phyloP scores from a whole-genome alignment of 2,797 vertebrate species.

The Eidolon dupreanum region DNA sequence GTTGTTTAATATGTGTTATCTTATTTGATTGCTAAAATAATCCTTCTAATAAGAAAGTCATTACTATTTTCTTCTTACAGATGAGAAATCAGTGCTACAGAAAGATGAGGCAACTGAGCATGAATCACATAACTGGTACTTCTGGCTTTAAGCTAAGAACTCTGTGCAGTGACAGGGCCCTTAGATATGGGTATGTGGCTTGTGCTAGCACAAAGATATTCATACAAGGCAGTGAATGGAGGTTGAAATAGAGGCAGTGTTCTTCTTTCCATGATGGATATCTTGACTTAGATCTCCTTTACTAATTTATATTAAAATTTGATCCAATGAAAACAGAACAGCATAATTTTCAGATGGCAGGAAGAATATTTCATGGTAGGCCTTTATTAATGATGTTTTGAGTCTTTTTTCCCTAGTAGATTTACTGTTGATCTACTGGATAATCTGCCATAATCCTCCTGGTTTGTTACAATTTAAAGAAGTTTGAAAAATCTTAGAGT shows the following conservation, averaged over 20 bases:
- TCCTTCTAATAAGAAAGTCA: not conserved
- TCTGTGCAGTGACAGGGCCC: fast-evolving
- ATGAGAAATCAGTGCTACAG: not conserved
- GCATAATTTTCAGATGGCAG: not conserved
- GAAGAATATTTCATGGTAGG: not conserved
- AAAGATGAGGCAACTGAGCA: not conserved
- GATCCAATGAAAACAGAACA: not conserved
- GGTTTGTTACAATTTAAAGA: not conserved
- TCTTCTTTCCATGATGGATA: not conserved
- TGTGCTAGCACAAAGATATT: not conserved
- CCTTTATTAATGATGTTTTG: not conserved
- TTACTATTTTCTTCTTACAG: not conserved
- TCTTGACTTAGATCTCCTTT: not conserved
- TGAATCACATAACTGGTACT: not conserved
- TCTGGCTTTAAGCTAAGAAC: too few species aligned
- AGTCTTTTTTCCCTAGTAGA: not conserved
- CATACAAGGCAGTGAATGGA: not conserved
- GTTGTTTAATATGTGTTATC: not conserved
- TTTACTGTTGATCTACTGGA: too few species aligned
- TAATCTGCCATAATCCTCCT: not conserved
- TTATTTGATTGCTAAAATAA: not conserved
- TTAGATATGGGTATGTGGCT: fast-evolving
- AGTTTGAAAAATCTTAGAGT: not conserved
- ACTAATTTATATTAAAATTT: not conserved
- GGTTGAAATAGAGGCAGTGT: not conserved